A percentile compares a stretch with the other conserved stretches of the same genome.
Conservation (phyloP, 2,888 invertebrate species). For the Pristionchus fissidentatus region DNA sequence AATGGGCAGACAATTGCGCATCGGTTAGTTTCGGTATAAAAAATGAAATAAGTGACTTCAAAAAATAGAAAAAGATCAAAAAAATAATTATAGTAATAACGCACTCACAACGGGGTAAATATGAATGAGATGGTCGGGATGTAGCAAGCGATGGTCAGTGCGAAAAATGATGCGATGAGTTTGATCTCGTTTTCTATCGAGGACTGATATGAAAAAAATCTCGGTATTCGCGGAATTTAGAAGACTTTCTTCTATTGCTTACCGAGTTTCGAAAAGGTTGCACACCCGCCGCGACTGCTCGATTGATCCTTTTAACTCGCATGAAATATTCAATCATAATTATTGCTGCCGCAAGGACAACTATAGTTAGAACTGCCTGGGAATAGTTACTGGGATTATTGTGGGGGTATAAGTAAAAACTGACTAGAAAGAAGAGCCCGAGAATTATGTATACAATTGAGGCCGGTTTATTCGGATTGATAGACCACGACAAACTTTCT, state of each 20-base stretch:
- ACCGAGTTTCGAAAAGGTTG: too few relatives aligned
- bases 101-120: background rate
- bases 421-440: background rate
- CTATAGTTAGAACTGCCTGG: background rate
- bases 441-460: background rate
- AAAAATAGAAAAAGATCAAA: too few relatives aligned
- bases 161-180: background rate
- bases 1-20: background rate
- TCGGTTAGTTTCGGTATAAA: background rate
- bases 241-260: too few relatives aligned
- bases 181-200: background rate
- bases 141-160: background rate
- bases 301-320: background rate
- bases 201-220: background rate
- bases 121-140: background rate
- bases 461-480: background rate
- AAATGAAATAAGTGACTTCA: background rate
- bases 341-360: background rate
- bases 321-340: background rate
- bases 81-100: too few relatives aligned
- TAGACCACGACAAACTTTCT: background rate
- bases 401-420: background rate
- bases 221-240: too few relatives aligned
- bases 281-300: background rate
- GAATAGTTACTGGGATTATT: background rate